Percentiles rank a stretch among this genome's conserved stretches.
Conservation (phyloP, 2,113 vertebrate species). For the Notarius quadriscutis region DNA sequence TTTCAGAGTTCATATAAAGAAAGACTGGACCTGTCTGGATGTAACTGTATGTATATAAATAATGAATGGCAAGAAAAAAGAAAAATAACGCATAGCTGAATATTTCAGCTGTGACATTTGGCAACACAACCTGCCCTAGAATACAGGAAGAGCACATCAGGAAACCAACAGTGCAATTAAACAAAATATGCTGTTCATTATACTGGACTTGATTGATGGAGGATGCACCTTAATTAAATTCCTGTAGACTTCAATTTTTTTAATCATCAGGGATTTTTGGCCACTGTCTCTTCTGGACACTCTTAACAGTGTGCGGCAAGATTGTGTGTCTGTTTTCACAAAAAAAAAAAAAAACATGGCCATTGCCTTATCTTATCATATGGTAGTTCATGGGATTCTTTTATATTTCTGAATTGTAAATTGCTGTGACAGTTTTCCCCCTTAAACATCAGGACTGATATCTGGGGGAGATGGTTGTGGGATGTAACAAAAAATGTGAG, state of each 20-base stretch:
- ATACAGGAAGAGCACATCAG: constrained; percentile 8
- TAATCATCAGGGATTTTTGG: constrained; percentile 36
- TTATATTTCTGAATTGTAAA: constrained; percentile 14
- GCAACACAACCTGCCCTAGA: neutral
- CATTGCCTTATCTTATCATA: neutral
- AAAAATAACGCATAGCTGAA: neutral
- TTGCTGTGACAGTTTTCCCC: neutral
- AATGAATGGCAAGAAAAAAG: constrained; percentile 14
- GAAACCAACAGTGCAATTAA: neutral
- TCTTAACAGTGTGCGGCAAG: neutral
- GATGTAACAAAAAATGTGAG: constrained; percentile 19
- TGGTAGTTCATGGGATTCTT: neutral
- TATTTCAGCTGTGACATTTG: constrained; percentile 3
- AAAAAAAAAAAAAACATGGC: neutral
- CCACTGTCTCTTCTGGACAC: neutral
- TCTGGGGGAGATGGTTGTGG: constrained; percentile 1
- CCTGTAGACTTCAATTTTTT: neutral
- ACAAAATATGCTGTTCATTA: constrained; percentile 2
- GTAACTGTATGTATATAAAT: constrained; percentile 24
- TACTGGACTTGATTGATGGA: constrained; percentile 29
- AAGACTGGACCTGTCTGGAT: constrained; percentile 1
- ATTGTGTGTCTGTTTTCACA: constrained; percentile 12
- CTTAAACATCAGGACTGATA: neutral
- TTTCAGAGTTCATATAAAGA: constrained; percentile 51
- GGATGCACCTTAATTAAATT: constrained; percentile 22